Base-by-base conservation (phyloP, 2,113 vertebrate genomes). In the Lepisosteus osseus region DNA sequence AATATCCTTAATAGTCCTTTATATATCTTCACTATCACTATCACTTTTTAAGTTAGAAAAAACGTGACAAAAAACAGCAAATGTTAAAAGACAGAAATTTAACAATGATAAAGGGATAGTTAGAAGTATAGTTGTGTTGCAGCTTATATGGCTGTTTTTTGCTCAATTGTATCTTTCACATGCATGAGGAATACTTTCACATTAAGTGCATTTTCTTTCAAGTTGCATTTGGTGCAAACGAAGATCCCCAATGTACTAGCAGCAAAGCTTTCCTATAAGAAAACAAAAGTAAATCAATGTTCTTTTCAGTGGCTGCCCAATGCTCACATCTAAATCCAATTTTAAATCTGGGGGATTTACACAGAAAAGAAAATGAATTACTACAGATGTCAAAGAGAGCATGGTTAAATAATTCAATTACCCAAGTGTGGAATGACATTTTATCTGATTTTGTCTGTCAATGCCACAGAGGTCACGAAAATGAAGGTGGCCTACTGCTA, bases 311-410 rank as follows among this genome's bases (percentile, higher is more conserved):
- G 68, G 44, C 73, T 55, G 70, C 61, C 68, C 69, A 65, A 80
- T 83, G 73, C 77, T 71, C 54, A 77, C 79, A 80, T 79, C 71
- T 79, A 79, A 84, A 87, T 89, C 80, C 82, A 69, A 86, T 85
- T 80, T 77, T 72, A 84, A 54, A 70, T 86, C 75, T 72, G 59
- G 45, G 73, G 66, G 78, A 66, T 74, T 77, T 57, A 81, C 61
- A 72, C 77, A 65, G 56, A 74, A 70, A 61, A 70, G 77, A 80
- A 83, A 85, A 79, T 78, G 72, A 87, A 82, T 86, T 74, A 72
- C 76, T 79, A 73, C 63, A 81, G 79, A 86, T 81, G 80, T 81
- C 84, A 78, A 66, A 40, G 29, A 61, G 77, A 80, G 81, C 82
- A 78, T 69, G 80, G 72, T 73, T 65, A 72, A 83, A 85, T 85